Percentiles rank a stretch among this genome's conserved stretches.
These are phyloP conservation scores for Mythimna impura DNA, from an alignment of 2,888 invertebrate genomes.

Conservation along the genomic window DNA sequence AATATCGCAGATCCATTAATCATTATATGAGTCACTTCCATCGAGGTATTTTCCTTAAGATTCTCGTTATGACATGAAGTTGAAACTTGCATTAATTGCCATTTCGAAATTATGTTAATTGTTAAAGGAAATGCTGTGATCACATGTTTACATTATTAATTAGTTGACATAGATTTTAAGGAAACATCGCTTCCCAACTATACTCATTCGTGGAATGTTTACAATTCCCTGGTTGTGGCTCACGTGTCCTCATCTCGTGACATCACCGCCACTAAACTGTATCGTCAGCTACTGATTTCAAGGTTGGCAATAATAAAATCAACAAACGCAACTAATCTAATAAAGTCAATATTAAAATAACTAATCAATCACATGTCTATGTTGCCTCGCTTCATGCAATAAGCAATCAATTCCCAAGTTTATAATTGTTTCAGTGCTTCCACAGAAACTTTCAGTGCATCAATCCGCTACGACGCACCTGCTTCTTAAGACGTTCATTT, in stretches of 20 bases:
- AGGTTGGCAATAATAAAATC: constrained; percentile 69
- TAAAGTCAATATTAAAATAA: constrained; percentile 64
- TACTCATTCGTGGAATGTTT: constrained; percentile 39
- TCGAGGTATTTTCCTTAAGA: constrained; percentile 48
- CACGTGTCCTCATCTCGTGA: constrained; percentile 74
- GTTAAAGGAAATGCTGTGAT: constrained; percentile 16
- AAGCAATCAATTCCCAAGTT: constrained; percentile 42
- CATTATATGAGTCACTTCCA: constrained; percentile 22
- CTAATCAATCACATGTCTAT: constrained; percentile 65
- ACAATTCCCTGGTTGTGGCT: constrained; percentile 54
- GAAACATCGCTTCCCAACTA: constrained; percentile 28
- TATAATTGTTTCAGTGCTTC: constrained; percentile 36
- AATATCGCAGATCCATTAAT: constrained; percentile 26
- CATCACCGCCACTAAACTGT: constrained; percentile 66
- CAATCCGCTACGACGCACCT: constrained; percentile 39
- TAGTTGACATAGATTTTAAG: constrained; percentile 26
- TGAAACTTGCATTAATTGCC: constrained; percentile 23
- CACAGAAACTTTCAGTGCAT: constrained; percentile 30
- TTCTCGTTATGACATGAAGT: constrained; percentile 22
- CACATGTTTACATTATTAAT: constrained; percentile 10
- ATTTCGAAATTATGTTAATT: constrained; percentile 39
- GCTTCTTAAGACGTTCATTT: constrained; percentile 37
- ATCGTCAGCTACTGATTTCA: constrained; percentile 67
- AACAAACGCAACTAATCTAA: constrained; percentile 64
- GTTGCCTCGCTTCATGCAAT: constrained; percentile 39